phyloP scores from a whole-genome alignment of 2,888 invertebrate species.

The Drosophila eohydei region DNA sequence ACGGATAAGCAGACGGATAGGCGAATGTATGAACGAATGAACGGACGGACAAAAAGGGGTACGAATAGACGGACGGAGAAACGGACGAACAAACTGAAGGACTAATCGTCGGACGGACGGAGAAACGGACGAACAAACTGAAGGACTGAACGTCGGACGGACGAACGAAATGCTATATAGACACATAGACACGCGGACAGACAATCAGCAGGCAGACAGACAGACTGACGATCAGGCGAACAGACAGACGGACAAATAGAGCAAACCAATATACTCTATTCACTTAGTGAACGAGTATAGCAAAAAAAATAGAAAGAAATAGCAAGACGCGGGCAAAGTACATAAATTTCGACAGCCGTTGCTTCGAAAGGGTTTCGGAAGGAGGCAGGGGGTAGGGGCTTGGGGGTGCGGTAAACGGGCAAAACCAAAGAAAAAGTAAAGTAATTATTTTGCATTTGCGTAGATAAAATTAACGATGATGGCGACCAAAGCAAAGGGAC shows the following conservation, averaged over 20 bases:
- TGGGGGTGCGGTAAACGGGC: slow-evolving; percentile 29
- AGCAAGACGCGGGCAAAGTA: slow-evolving; percentile 67
- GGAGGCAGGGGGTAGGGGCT: neutral
- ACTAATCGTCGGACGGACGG: too few relatives aligned
- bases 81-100: neutral
- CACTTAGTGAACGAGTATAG: neutral
- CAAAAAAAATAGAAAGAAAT: slow-evolving; percentile 32
- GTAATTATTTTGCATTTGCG: slow-evolving; percentile 81
- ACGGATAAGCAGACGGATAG: too few relatives aligned
- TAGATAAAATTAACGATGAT: slow-evolving; percentile 81
- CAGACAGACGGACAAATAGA: neutral
- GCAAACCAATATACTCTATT: neutral
- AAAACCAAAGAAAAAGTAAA: slow-evolving; percentile 80
- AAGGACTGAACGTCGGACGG: neutral
- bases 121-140: neutral
- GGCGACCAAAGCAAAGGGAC: slow-evolving; percentile 33
- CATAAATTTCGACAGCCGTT: slow-evolving; percentile 75
- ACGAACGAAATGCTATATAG: too few relatives aligned
- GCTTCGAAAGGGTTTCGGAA: slow-evolving; percentile 51
- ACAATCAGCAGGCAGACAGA: neutral
- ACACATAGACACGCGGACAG: neutral
- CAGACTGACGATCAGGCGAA: neutral
- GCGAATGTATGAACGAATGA: too few relatives aligned
- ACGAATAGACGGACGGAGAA: too few relatives aligned
- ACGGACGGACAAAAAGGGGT: neutral